Percentiles rank a stretch among this genome's conserved stretches.
Conservation (phyloP, 2,797 vertebrate species). For the Steatocranus sp. region DNA sequence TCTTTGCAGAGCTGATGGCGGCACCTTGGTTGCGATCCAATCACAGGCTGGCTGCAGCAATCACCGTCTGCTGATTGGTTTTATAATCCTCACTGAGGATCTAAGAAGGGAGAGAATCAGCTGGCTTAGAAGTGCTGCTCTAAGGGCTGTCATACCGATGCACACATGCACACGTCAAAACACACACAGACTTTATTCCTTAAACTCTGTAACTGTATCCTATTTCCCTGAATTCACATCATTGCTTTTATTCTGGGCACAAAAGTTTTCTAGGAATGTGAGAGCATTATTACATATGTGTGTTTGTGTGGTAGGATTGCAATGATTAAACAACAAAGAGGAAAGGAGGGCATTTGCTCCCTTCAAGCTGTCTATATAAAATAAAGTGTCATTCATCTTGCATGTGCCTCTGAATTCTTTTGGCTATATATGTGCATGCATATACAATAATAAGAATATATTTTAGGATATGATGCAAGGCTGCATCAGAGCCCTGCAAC, state of each 20-base stretch:
- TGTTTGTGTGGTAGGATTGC: background rate
- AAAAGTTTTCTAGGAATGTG: slow-evolving; percentile 5
- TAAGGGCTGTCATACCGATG: slow-evolving; percentile 51
- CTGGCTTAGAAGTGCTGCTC: slow-evolving; percentile 52
- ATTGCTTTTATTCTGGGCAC: slow-evolving; percentile 34
- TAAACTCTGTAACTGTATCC: slow-evolving; percentile 34
- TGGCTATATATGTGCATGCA: background rate
- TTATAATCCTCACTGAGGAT: slow-evolving; percentile 76
- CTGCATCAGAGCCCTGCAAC: slow-evolving; percentile 16
- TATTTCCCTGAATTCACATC: slow-evolving; percentile 24
- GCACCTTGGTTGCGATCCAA: slow-evolving; percentile 63
- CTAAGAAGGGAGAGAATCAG: slow-evolving; percentile 71
- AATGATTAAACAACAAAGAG: slow-evolving; percentile 16
- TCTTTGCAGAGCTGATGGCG: slow-evolving; percentile 31
- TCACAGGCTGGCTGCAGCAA: slow-evolving; percentile 68
- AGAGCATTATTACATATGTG: background rate
- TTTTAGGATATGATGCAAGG: slow-evolving; percentile 31
- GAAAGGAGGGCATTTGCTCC: background rate
- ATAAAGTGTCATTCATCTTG: background rate
- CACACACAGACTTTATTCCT: background rate
- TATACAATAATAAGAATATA: background rate
- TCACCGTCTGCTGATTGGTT: slow-evolving; percentile 75
- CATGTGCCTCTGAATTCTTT: background rate
- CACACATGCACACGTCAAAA: background rate
- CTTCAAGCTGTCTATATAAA: background rate